Evolutionary conservation across 2,113 vertebrate genomes (phyloP).

Genomic region (Elachura formosa): DNA sequence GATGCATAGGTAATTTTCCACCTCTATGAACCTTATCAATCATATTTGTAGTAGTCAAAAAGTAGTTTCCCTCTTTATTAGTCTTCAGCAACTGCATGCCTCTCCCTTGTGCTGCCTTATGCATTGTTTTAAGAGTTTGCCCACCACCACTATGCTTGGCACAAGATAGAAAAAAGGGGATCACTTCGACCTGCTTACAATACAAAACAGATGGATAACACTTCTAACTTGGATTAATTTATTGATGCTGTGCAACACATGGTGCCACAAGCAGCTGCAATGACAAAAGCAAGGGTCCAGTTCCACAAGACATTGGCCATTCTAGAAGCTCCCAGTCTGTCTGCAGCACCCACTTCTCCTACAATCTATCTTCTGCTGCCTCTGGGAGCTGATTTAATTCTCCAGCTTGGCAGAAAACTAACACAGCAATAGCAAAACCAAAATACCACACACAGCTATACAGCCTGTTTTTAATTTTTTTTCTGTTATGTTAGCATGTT

Average conservation of each 20-base stretch:
- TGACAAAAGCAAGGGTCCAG: conserved; percentile 18
- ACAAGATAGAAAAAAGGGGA: not conserved
- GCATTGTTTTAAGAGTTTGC: not conserved
- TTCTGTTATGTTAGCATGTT: not conserved
- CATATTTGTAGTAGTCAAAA: not conserved
- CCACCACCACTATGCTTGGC: not conserved
- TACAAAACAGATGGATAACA: not conserved
- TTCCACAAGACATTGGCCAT: not conserved
- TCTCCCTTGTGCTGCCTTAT: not conserved
- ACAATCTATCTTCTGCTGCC: not conserved
- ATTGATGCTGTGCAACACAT: not conserved
- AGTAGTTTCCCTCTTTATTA: not conserved
- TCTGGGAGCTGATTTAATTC: not conserved
- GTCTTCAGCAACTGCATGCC: not conserved
- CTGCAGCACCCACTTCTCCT: not conserved
- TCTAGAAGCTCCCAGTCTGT: not conserved
- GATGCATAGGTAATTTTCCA: not conserved
- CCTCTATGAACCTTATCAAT: not conserved
- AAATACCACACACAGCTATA: not conserved
- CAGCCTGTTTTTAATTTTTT: not conserved
- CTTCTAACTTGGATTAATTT: not conserved
- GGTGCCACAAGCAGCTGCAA: conserved; percentile 34
- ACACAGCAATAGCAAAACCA: not conserved
- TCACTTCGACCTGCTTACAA: conserved; percentile 14
- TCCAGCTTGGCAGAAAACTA: not conserved